phyloP scores from a whole-genome alignment of 2,888 invertebrate species.

The Sericinus montela region DNA sequence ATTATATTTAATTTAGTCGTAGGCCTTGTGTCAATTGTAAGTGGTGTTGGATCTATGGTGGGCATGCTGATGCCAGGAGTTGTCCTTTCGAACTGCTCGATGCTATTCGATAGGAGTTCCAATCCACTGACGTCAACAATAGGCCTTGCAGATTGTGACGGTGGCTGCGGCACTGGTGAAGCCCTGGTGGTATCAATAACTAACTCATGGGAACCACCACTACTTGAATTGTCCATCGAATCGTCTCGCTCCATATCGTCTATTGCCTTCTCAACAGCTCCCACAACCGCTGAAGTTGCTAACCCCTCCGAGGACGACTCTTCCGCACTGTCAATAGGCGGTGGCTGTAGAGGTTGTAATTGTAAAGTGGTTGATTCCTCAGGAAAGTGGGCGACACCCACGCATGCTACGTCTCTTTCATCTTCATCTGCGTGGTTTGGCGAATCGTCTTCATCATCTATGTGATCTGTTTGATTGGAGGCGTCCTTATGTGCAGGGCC shows the following conservation, averaged over 20 bases:
- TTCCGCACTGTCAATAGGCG: constrained; percentile 56
- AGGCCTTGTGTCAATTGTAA: constrained; percentile 64
- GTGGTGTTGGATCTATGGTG: constrained; percentile 44
- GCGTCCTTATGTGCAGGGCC: constrained; percentile 86
- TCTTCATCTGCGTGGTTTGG: constrained; percentile 69
- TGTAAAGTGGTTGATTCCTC: constrained; percentile 45
- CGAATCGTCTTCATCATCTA: constrained; percentile 83
- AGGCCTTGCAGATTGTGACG: constrained; percentile 33
- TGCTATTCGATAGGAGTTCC: constrained; percentile 90
- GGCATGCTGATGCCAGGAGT: constrained; percentile 60
- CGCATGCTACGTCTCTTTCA: constrained; percentile 65
- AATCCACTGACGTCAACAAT: constrained; percentile 88
- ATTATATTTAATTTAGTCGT: constrained; percentile 60
- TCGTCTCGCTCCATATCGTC: constrained; percentile 67
- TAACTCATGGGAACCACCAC: constrained; percentile 64
- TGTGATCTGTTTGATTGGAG: constrained; percentile 90
- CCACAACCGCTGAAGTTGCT: constrained; percentile 45
- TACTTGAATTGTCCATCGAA: constrained; percentile 57
- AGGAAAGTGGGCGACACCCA: constrained; percentile 70
- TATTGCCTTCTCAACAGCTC: constrained; percentile 64
- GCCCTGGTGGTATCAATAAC: constrained; percentile 66
- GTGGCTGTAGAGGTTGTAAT: constrained; percentile 37
- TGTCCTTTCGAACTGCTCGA: constrained; percentile 85
- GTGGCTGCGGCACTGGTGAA: constrained; percentile 41
- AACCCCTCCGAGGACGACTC: constrained; percentile 63